Base-by-base conservation (phyloP, 2,797 vertebrate genomes). In the Pseudochirops cupreus region DNA sequence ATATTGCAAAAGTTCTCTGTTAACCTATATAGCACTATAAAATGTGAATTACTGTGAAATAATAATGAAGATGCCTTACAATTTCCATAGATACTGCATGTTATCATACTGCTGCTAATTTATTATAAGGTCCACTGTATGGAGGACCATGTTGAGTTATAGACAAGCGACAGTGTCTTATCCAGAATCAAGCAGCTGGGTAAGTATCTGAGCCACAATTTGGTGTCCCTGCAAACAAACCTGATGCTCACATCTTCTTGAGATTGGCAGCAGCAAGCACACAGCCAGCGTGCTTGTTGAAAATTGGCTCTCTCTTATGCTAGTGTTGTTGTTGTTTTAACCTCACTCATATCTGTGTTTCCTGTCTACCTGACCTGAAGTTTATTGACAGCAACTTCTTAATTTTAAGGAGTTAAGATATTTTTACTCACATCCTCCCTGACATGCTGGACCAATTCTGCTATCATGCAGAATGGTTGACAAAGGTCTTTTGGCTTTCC, bases 231-330 rank as follows among this genome's bases (percentile, higher is more conserved):
- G 74, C 21, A 87, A 87, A 87, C 6, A 87, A 46, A 87, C n/a
- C 91, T 62, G 50, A 94, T 1, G 39, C 29, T 82, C 46, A 55
- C 58, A 31, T 55, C 95, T 92, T 94, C 94, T 90, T 62, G 90
- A 91, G 31, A 92, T 10, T 11, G 89, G 16, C 58, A 62, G 14
- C 50, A 2, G 29, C 56, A 92, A 57, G 54, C 3, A 24, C n/a
- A 93, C n/a, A 95, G 92, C 21, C 67, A 94, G 67, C 0, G 0
- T 87, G 28, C 18, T 55, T 95, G 3, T n/a, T 96, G 29, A 92
- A 96, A 95, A 92, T 87, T 46, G 55, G 56, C 54, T 93, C 96
- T 39, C 5, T 62, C 92, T 89, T 93, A 95, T 39, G 82, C 29
- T 55, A 58, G 90, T 28, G 39, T n/a, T 53, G 90, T 14, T 5